phyloP scores from a whole-genome alignment of 2,888 invertebrate genomes.

The Clunio marinus region DNA sequence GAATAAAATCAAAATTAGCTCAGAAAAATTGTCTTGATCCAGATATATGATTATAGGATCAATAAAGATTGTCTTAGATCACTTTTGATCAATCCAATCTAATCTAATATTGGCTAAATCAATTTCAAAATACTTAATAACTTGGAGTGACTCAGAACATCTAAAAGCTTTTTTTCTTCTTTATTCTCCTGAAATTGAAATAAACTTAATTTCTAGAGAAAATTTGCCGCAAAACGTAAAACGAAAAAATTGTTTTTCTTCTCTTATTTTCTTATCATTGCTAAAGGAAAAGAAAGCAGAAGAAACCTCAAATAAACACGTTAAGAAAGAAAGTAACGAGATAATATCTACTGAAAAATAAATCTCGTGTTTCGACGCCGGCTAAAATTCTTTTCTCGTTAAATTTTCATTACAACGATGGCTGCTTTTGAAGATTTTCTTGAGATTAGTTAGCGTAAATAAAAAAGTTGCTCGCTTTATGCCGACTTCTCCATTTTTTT shows the following conservation, averaged over 20 bases:
- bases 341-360: constrained; percentile 18
- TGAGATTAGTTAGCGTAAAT: constrained; percentile 19
- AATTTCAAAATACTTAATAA: too few species aligned
- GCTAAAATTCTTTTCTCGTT: constrained; percentile 34
- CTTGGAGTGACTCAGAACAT: too few species aligned
- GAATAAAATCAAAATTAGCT: too few species aligned
- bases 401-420: constrained; percentile 36
- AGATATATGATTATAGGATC: too few species aligned
- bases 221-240: background rate
- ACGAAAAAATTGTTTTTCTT: background rate
- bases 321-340: constrained; percentile 26
- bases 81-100: too few species aligned
- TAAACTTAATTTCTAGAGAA: background rate
- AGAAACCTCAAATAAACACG: constrained; percentile 33
- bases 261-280: background rate
- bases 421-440: constrained; percentile 20
- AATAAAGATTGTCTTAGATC: too few species aligned
- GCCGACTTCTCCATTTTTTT: background rate
- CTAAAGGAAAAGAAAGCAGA: background rate
- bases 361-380: constrained; percentile 27
- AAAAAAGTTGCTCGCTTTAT: background rate
- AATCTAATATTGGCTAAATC: too few species aligned
- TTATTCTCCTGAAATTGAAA: constrained; percentile 26
- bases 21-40: too few species aligned
- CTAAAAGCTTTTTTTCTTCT: too few species aligned